These are phyloP conservation scores for Plecturocebus donacophilus DNA, from an alignment of 2,113 vertebrate species.

Conservation along the genomic window DNA sequence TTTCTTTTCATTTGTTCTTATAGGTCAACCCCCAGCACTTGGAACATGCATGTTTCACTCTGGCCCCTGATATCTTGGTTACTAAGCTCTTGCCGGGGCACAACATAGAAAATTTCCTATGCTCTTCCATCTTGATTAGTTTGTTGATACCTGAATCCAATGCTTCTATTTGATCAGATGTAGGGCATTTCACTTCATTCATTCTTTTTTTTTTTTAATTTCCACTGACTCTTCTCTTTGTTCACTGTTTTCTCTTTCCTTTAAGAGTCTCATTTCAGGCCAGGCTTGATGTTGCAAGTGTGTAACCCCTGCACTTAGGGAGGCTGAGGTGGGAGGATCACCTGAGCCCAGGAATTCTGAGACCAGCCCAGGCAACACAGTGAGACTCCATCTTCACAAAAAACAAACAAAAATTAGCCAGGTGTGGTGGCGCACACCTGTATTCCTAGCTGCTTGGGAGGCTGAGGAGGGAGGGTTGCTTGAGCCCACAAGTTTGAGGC, in stretches of 20 bases:
- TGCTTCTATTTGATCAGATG: background rate
- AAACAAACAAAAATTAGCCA: too few species aligned
- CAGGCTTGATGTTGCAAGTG: too few species aligned
- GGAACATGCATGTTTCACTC: background rate
- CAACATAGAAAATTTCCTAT: background rate
- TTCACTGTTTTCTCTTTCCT: background rate
- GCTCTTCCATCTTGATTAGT: background rate
- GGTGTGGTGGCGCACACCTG: too few species aligned
- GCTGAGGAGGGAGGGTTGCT: too few species aligned
- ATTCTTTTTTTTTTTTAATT: background rate
- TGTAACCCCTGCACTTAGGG: too few species aligned
- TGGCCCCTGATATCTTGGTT: background rate
- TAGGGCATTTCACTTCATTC: background rate
- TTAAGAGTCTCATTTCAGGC: background rate
- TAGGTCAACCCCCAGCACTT: background rate
- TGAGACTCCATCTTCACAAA: too few species aligned
- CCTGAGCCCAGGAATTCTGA: too few species aligned
- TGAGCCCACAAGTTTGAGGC: too few species aligned
- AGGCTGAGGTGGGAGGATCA: too few species aligned
- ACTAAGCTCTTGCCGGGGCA: background rate
- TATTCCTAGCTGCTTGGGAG: too few species aligned
- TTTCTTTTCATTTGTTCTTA: background rate
- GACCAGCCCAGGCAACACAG: too few species aligned
- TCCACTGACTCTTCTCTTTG: background rate
- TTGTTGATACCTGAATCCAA: background rate